Conservation (phyloP, 2,888 invertebrate species). For the Drosophila parthenogenetica region DNA sequence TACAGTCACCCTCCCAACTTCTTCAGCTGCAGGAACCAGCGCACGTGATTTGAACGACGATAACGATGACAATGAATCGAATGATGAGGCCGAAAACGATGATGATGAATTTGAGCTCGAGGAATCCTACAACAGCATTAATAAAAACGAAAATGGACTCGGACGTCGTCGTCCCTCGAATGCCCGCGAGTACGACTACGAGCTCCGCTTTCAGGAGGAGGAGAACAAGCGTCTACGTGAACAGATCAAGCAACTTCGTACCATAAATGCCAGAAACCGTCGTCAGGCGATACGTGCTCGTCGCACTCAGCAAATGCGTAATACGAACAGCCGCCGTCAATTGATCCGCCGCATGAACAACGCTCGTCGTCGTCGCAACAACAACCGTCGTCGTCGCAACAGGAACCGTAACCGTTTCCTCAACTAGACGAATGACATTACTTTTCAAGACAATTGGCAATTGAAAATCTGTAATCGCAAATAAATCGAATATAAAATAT, state of each 20-base stretch:
- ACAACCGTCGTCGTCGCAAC: conserved; percentile 9
- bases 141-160: conserved; percentile 16
- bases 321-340: conserved; percentile 29
- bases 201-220: conserved; percentile 59
- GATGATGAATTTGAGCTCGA: conserved; percentile 1
- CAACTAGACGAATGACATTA: conserved; percentile 3
- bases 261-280: background rate
- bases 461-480: conserved; percentile 13
- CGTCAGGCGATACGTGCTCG: conserved; percentile 13
- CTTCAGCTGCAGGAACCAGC: background rate
- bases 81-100: conserved; percentile 14
- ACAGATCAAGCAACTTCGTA: conserved; percentile 14
- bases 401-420: conserved; percentile 23
- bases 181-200: conserved; percentile 38
- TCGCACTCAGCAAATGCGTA: conserved; percentile 1
- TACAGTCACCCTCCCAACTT: background rate
- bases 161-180: conserved; percentile 11
- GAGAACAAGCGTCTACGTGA: conserved; percentile 47
- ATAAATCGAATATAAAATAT: conserved; percentile 35
- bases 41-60: conserved; percentile 1
- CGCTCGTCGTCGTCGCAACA: conserved; percentile 20
- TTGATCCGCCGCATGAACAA: conserved; percentile 11
- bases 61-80: conserved; percentile 8
- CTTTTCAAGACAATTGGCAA: background rate
- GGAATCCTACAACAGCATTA: background rate